Base-by-base conservation (phyloP, 2,113 vertebrate species). In the Chlamydotis undulata region DNA sequence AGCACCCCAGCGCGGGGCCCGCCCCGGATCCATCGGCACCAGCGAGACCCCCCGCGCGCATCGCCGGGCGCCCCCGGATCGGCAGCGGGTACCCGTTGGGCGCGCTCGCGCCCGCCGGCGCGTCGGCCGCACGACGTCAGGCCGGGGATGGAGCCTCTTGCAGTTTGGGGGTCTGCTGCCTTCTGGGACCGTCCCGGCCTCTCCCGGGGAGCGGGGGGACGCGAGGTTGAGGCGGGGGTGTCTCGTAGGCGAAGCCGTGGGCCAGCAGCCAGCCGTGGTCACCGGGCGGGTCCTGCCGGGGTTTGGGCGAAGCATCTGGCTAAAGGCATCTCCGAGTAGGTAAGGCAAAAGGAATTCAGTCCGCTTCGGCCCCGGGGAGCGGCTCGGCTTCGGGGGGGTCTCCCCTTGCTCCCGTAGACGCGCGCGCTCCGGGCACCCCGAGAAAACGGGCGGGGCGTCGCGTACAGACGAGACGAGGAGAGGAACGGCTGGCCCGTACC, bases 331-430 rank as follows among this genome's bases (percentile, higher is more conserved):
- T 55, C 94, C 89, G 45, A 90, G 83, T 87, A 95, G 84, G 80
- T 93, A 95, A 93, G 96, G 79, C 91, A 86, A 85, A 96, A 96
- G 91, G 97, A 96, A 90, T 52, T 61, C 67, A 88, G 86, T 73
- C 59, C 91, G 22, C 88, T 53, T 65, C 8, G 22, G 68, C 70
- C 68, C 22, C 2, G 0, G 45, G 35, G 49, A 45, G 49, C 37
- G 4, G 50, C 37, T 83, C 16, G 13, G 55, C 7, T 7, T 15
- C 6, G n/a, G 47, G 60, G 52, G 60, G 55, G 53, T 29, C 13
- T 57, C 87, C 70, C 15, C 3, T 5, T 8, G 39, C 41, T 88
- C 65, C 87, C 35, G 5, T 28, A 49, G 64, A 41, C 41, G 15
- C 6, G 3, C 39, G 3, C 0, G 0, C 43, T 69, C 74, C 26